A percentile compares a stretch with the other conserved stretches of the same genome.
Evolutionary conservation across 2,888 invertebrate species (phyloP).

Genomic region (Andrena trimmerana): DNA sequence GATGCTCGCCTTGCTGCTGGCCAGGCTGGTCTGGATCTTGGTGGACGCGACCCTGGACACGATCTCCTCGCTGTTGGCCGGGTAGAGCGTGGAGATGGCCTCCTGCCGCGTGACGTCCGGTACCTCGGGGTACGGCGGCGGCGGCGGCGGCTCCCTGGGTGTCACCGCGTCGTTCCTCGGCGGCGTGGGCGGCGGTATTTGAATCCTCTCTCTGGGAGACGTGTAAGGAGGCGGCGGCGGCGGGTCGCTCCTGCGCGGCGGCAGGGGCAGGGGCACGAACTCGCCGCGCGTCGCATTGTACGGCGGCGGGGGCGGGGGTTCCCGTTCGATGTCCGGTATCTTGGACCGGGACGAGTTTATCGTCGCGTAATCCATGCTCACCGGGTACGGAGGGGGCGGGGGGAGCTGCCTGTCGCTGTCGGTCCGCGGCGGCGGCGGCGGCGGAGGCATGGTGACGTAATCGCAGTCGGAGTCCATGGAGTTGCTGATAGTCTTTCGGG

Average conservation of each 20-base stretch:
- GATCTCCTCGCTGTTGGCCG: conserved; percentile 55
- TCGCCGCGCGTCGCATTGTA: conserved; percentile 87
- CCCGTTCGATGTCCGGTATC: conserved; percentile 72
- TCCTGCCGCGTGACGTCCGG: conserved; percentile 64
- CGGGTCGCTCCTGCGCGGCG: conserved; percentile 88
- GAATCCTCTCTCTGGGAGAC: conserved; percentile 82
- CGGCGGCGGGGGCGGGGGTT: conserved; percentile 90
- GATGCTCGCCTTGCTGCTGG: conserved; percentile 38
- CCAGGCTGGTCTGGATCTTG: conserved; percentile 51
- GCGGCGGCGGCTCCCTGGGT: conserved; percentile 87
- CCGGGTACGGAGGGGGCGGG: conserved; percentile 85
- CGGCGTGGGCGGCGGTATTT: conserved; percentile 84
- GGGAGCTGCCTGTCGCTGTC: conserved; percentile 87
- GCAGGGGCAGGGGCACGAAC: conserved; percentile 88
- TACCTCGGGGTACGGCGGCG: conserved; percentile 87
- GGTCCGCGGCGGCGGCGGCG: conserved; percentile 88
- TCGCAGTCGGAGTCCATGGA: conserved; percentile 96
- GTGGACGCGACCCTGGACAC: conserved; percentile 50
- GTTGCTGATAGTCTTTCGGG: conserved; percentile 92
- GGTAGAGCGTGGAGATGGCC: conserved; percentile 75
- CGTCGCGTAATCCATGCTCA: conserved; percentile 76
- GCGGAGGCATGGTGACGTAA: conserved; percentile 92
- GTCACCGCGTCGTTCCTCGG: conserved; percentile 85
- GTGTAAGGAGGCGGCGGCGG: conserved; percentile 88
- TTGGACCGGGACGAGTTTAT: conserved; percentile 73